Percentiles rank a stretch among this genome's conserved stretches.
These are phyloP conservation scores for Aplysina aerophoba DNA, from an alignment of 37 sponge, comb jelly and placozoan species.

Conservation along the genomic window DNA sequence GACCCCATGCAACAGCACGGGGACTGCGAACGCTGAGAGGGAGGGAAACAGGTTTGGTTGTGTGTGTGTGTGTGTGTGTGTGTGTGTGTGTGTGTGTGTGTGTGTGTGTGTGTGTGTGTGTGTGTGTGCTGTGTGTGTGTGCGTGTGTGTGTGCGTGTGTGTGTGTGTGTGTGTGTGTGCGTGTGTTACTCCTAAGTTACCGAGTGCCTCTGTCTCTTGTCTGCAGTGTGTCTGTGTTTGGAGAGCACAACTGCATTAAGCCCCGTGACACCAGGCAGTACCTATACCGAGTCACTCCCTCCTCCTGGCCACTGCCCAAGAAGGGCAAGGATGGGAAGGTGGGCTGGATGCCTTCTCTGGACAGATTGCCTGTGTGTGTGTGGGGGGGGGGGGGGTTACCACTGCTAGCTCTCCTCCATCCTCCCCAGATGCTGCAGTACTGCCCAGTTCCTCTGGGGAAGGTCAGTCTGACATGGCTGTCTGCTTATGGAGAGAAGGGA, in stretches of 20 bases:
- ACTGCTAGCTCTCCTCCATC: neutral
- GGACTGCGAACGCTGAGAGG: constrained; percentile 1
- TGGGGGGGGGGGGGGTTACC: neutral
- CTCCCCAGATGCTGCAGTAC: neutral
- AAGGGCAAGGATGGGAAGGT: constrained; percentile 39
- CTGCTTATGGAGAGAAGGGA: constrained; percentile 85
- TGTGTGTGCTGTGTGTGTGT: too few species aligned
- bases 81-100: too few species aligned
- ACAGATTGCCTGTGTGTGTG: neutral
- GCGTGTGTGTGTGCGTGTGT: neutral
- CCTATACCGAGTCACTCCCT: constrained; percentile 74
- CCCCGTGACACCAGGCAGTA: constrained; percentile 77
- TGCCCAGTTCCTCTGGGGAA: constrained; percentile 64
- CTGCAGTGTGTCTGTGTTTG: constrained; percentile 61
- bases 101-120: constrained; percentile 33
- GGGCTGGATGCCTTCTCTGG: neutral
- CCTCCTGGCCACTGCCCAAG: neutral
- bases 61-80: too few species aligned
- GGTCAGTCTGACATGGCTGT: constrained; percentile 86
- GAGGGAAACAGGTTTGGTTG: neutral
- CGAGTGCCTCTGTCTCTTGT: too few species aligned
- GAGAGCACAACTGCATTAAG: constrained; percentile 48
- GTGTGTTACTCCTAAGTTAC: too few species aligned
- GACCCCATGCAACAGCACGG: neutral
- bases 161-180: neutral